Evolutionary conservation across 1,140 invertebrate species (phyloP).

Genomic region (Drosophila kanapiae): DNA sequence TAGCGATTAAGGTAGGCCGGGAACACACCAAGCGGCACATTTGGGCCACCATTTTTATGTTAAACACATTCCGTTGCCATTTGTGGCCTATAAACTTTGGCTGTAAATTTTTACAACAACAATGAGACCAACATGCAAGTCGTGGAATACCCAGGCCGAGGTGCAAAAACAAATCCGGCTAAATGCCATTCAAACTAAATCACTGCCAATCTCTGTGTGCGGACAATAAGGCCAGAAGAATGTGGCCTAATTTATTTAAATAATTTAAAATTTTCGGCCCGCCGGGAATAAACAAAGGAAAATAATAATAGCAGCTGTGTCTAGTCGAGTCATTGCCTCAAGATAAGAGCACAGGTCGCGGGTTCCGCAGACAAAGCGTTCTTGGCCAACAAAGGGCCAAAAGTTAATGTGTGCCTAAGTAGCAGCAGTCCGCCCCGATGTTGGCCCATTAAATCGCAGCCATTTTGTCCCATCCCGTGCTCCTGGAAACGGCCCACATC

Average conservation of each 20-base stretch:
- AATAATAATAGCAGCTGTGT: constrained; percentile 75
- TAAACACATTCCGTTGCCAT: constrained; percentile 37
- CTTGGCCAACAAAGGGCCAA: constrained; percentile 73
- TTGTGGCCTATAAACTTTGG: constrained; percentile 76
- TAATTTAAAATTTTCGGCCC: constrained; percentile 66
- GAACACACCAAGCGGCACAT: constrained; percentile 15
- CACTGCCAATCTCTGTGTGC: constrained; percentile 65
- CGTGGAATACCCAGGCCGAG: constrained; percentile 5
- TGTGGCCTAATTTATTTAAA: constrained; percentile 79
- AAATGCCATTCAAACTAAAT: constrained; percentile 78
- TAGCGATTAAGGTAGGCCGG: constrained; percentile 19
- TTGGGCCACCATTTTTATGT: constrained; percentile 42
- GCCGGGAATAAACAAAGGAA: constrained; percentile 37
- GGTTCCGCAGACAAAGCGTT: constrained; percentile 67
- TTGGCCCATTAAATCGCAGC: constrained; percentile 67
- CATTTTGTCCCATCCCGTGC: constrained; percentile 36
- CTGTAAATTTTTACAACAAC: constrained; percentile 78
- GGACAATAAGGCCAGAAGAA: constrained; percentile 28
- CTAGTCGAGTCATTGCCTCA: constrained; percentile 64
- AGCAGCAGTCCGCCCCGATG: constrained; percentile 37
- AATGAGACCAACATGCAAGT: constrained; percentile 62
- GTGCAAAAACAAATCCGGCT: constrained; percentile 52
- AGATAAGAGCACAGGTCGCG: constrained; percentile 45
- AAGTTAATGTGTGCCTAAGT: constrained; percentile 81
- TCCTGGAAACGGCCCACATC: constrained; percentile 51